Evolutionary conservation across 2,113 vertebrate genomes (phyloP).

Genomic region (Anser brachyrhynchus): DNA sequence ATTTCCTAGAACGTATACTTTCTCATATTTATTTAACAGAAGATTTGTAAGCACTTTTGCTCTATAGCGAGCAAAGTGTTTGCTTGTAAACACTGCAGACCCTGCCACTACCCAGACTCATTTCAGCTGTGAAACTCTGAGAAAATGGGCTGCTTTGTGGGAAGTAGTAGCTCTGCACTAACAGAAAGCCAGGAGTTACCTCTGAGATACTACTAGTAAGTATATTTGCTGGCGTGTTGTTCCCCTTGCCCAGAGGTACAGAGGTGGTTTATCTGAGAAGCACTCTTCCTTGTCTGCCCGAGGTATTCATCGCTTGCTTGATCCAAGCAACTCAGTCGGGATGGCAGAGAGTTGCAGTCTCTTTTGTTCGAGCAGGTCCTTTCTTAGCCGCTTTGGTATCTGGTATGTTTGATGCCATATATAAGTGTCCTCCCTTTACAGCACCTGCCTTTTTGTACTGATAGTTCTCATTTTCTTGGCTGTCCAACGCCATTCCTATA

Average conservation of each 20-base stretch:
- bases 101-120: not conserved
- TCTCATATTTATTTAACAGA: slow-evolving; percentile 55
- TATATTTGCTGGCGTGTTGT: not conserved
- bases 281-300: not conserved
- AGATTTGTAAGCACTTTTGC: slow-evolving; percentile 42
- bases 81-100: slow-evolving; percentile 23
- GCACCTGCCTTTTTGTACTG: not conserved
- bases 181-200: slow-evolving; percentile 6
- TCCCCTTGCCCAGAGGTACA: not conserved
- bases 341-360: not conserved
- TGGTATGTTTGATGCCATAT: not conserved
- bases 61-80: slow-evolving; percentile 4
- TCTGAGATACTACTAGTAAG: not conserved
- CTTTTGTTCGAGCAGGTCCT: not conserved
- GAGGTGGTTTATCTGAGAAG: not conserved
- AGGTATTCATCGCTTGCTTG: not conserved
- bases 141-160: not conserved
- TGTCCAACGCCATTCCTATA: not conserved
- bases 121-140: not conserved
- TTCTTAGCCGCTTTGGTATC: not conserved
- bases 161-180: not conserved
- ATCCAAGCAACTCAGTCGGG: not conserved
- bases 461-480: not conserved
- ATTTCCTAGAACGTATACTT: slow-evolving; percentile 43
- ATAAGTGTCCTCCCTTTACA: not conserved